phyloP scores from a whole-genome alignment of 2,888 invertebrate species.

The Cyclophora punctaria region DNA sequence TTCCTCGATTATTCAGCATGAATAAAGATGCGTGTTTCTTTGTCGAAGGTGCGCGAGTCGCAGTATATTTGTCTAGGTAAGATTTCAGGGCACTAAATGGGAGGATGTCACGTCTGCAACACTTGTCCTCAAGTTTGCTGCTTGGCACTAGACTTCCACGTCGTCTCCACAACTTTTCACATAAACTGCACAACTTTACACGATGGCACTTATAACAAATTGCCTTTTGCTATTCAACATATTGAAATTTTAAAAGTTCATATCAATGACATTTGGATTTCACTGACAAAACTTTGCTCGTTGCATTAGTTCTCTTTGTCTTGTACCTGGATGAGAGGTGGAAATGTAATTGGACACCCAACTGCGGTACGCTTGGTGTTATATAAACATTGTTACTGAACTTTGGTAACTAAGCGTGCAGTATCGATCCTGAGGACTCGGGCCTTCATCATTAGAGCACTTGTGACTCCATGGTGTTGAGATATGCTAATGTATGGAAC shows the following conservation, averaged over 20 bases:
- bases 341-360: no score
- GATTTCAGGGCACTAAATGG: slow-evolving; percentile 38
- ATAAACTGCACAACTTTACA: slow-evolving; percentile 64
- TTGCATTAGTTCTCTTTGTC: slow-evolving; percentile 2
- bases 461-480: slow-evolving; percentile 31
- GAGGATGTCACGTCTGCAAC: slow-evolving; percentile 58
- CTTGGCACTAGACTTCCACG: slow-evolving; percentile 41
- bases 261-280: slow-evolving; percentile 8
- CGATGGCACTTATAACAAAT: slow-evolving; percentile 52
- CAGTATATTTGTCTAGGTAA: slow-evolving; percentile 39
- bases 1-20: slow-evolving; percentile 17
- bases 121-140: slow-evolving; percentile 58
- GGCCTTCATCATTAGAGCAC: slow-evolving; percentile 30
- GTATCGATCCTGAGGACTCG: slow-evolving; percentile 17
- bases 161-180: slow-evolving; percentile 63
- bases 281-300: not conserved
- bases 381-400: slow-evolving; percentile 14
- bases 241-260: slow-evolving; percentile 41
- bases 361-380: not conserved
- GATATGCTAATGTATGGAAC: slow-evolving; percentile 46
- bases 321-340: not conserved
- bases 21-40: slow-evolving; percentile 17
- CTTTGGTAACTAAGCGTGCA: slow-evolving; percentile 22
- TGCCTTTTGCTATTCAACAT: slow-evolving; percentile 53
- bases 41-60: slow-evolving; percentile 16